These are phyloP conservation scores for Polymixis lichenea DNA, from an alignment of 2,888 invertebrate genomes.

Conservation along the genomic window DNA sequence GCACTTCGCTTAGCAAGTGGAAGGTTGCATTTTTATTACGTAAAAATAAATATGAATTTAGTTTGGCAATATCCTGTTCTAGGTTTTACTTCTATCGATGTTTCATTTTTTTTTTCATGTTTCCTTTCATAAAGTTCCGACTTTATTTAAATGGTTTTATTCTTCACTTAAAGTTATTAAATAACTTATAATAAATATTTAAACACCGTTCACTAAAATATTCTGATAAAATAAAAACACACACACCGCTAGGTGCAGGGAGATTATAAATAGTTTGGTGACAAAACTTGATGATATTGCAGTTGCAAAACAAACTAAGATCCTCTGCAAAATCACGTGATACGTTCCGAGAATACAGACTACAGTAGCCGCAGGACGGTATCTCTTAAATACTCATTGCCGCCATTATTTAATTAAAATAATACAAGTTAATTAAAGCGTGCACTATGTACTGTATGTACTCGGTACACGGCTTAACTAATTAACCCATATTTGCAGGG, in stretches of 20 bases:
- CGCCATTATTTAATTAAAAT: slow-evolving; percentile 60
- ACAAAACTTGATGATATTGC: neutral
- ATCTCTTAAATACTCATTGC: slow-evolving; percentile 54
- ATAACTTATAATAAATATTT: neutral
- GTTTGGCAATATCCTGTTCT: slow-evolving; percentile 44
- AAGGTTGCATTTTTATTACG: slow-evolving; percentile 77
- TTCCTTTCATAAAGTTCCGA: neutral
- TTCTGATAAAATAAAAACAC: slow-evolving; percentile 12
- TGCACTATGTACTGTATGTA: slow-evolving; percentile 39
- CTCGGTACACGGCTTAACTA: slow-evolving; percentile 49
- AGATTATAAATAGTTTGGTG: too few relatives aligned
- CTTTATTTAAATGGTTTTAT: neutral
- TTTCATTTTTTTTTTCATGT: too few relatives aligned
- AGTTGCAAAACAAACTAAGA: neutral
- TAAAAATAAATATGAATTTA: slow-evolving; percentile 50
- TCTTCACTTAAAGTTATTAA: neutral
- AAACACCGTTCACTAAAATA: slow-evolving; percentile 1
- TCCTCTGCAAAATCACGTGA: neutral
- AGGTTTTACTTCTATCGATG: slow-evolving; percentile 38
- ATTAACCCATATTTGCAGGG: slow-evolving; percentile 56
- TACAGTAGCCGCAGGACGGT: slow-evolving; percentile 36
- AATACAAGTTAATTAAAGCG: slow-evolving; percentile 57
- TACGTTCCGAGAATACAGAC: neutral
- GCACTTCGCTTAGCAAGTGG: slow-evolving; percentile 81
- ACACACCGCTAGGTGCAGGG: too few relatives aligned